Evolutionary conservation across 2,888 invertebrate species (phyloP).

Genomic region (Eustalomyia histrio): DNA sequence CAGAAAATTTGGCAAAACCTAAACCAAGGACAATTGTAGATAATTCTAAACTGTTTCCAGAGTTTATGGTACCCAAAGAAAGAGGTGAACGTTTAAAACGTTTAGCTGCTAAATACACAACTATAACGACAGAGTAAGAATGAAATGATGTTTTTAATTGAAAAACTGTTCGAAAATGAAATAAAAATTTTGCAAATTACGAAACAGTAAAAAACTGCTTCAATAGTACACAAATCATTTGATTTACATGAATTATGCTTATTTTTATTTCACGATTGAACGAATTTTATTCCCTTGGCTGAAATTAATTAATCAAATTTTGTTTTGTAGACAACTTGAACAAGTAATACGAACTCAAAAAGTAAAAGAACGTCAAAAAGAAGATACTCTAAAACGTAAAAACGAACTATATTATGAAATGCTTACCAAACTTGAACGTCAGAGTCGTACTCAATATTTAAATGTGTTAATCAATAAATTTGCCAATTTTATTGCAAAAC

Average conservation of each 20-base stretch:
- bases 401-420: constrained; percentile 74
- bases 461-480: constrained; percentile 74
- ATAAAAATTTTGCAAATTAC: background rate
- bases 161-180: background rate
- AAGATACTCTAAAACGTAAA: constrained; percentile 72
- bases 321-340: constrained; percentile 71
- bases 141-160: background rate
- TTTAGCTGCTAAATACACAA: constrained; percentile 55
- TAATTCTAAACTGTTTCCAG: constrained; percentile 70
- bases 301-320: background rate
- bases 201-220: too few relatives aligned
- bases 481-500: constrained; percentile 73
- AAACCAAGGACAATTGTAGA: constrained; percentile 64
- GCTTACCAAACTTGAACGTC: constrained; percentile 73
- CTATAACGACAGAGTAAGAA: constrained; percentile 67
- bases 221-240: too few relatives aligned
- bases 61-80: constrained; percentile 70
- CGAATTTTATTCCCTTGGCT: too few relatives aligned
- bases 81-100: constrained; percentile 71
- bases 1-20: constrained; percentile 70
- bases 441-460: constrained; percentile 74
- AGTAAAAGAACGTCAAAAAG: constrained; percentile 71
- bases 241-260: too few relatives aligned
- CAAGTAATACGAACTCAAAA: constrained; percentile 70
- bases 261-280: too few relatives aligned